Percentiles rank a stretch among this genome's conserved stretches.
Evolutionary conservation across 1,140 invertebrate species (phyloP).

Genomic region (Coboldia fuscipes): DNA sequence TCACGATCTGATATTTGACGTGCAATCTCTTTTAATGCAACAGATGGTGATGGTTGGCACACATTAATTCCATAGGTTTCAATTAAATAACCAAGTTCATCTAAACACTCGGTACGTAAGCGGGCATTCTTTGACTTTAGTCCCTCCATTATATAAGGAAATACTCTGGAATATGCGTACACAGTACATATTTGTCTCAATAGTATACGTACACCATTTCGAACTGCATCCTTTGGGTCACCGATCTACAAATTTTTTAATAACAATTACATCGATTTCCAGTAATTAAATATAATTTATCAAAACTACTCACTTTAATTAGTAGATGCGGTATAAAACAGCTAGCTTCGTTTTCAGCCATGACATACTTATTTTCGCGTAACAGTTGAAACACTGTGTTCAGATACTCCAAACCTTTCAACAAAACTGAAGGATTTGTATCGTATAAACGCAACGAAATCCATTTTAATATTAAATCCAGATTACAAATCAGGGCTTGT

Average conservation of each 20-base stretch:
- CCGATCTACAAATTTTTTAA: constrained; percentile 41
- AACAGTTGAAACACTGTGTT: constrained; percentile 60
- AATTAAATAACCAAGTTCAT: constrained; percentile 72
- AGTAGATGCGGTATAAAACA: constrained; percentile 89
- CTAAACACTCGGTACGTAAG: constrained; percentile 88
- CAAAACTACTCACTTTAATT: constrained; percentile 41
- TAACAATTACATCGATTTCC: too few species aligned
- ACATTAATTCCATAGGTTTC: constrained; percentile 69
- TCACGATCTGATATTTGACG: constrained; percentile 89
- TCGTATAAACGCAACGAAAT: constrained; percentile 90
- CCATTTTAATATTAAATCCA: constrained; percentile 94
- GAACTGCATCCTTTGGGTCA: constrained; percentile 86
- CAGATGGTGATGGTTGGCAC: constrained; percentile 51
- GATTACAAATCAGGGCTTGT: constrained; percentile 64
- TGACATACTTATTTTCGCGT: constrained; percentile 57
- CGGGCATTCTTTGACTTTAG: constrained; percentile 91
- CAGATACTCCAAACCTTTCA: constrained; percentile 87
- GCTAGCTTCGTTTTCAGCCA: constrained; percentile 76
- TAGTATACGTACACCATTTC: constrained; percentile 67
- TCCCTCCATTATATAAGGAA: constrained; percentile 79
- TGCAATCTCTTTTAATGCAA: constrained; percentile 78
- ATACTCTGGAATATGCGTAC: constrained; percentile 79
- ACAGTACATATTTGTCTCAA: constrained; percentile 69
- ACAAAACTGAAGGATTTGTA: constrained; percentile 90
- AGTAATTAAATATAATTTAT: neutral